Evolutionary conservation across 2,113 vertebrate genomes (phyloP).

Genomic region (Semnornis frantzii): DNA sequence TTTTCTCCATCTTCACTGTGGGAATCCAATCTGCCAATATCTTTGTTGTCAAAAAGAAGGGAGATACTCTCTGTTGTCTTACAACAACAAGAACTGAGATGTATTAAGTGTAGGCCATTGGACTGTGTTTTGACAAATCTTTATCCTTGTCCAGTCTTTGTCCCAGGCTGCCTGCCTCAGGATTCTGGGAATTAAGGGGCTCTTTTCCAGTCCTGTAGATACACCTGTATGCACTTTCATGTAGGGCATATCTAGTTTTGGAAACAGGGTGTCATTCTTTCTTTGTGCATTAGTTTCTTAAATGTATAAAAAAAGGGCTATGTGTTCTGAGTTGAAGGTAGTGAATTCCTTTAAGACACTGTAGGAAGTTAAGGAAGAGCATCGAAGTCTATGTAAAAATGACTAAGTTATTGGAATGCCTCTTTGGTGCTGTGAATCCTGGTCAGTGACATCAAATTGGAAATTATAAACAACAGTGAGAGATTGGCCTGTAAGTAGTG

Average conservation of each 20-base stretch:
- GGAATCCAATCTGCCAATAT: background rate
- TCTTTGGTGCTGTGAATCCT: background rate
- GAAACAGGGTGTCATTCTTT: background rate
- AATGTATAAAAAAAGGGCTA: background rate
- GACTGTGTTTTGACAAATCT: background rate
- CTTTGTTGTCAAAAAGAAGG: background rate
- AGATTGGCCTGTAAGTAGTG: background rate
- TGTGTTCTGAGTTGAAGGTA: background rate
- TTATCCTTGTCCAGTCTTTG: background rate
- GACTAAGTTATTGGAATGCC: background rate
- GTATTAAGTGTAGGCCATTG: background rate
- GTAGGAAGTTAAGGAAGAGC: background rate
- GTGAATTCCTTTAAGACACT: background rate
- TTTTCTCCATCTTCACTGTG: background rate
- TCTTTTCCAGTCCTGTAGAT: background rate
- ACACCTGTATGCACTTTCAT: background rate
- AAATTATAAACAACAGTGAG: background rate
- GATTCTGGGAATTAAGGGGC: background rate
- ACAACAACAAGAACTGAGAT: background rate
- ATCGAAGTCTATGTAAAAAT: background rate
- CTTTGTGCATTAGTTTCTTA: background rate
- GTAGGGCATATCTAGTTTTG: background rate
- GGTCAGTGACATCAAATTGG: background rate
- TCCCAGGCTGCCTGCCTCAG: background rate
- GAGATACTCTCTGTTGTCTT: background rate